Conservation (phyloP, 2,797 vertebrate genomes). For the Sebastes diploproa region DNA sequence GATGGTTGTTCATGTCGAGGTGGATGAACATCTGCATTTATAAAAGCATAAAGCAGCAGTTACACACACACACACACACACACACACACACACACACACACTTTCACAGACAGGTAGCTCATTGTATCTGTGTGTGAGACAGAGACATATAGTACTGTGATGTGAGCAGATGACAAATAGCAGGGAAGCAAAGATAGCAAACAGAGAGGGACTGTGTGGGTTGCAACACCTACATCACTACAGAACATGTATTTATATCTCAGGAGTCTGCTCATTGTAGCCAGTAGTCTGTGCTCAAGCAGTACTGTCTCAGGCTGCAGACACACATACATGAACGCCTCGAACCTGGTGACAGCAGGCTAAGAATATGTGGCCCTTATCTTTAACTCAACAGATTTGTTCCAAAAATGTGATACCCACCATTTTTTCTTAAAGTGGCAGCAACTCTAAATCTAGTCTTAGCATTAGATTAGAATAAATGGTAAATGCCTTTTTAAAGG, state of each 20-base stretch:
- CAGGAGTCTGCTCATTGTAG: conserved; percentile 43
- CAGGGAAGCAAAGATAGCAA: conserved; percentile 36
- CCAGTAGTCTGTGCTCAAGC: conserved; percentile 44
- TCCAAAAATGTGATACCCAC: conserved; percentile 21
- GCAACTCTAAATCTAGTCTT: neutral
- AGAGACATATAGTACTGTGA: conserved; percentile 10
- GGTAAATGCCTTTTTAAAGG: neutral
- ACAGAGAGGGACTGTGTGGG: conserved; percentile 59
- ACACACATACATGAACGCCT: neutral
- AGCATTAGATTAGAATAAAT: neutral
- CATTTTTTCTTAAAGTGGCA: neutral
- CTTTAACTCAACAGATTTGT: conserved; percentile 39
- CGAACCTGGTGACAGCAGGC: conserved; percentile 28
- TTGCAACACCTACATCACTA: conserved; percentile 48
- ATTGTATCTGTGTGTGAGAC: conserved; percentile 18
- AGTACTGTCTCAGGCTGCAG: conserved; percentile 38
- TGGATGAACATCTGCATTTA: conserved; percentile 15
- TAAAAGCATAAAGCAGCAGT: neutral
- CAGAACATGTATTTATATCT: conserved; percentile 73
- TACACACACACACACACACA: neutral
- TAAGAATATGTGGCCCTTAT: conserved; percentile 54
- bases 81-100: neutral
- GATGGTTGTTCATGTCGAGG: conserved; percentile 8
- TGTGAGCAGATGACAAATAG: conserved; percentile 50
- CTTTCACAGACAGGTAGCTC: neutral